Base-by-base conservation (phyloP, 2,797 vertebrate species). In the Etheostoma nigrum region DNA sequence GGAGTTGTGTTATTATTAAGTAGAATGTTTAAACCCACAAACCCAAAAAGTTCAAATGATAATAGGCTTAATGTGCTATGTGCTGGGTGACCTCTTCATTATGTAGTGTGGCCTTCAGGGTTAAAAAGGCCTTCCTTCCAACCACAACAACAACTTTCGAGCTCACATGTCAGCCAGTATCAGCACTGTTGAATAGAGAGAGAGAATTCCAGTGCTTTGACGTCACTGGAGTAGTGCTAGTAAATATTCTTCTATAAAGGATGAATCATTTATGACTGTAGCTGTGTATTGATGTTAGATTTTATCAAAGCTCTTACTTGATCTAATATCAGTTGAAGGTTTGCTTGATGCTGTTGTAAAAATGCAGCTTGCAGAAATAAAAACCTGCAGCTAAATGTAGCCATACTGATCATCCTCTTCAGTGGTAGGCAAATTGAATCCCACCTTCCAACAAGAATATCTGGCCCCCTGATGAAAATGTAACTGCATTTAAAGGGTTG, bases 81-180 rank as follows among this genome's bases (percentile, higher is more conserved):
- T 23, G 21, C 53, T 40, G 16, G 44, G 36, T 8, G 2, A 45
- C 33, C 40, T 54, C 36, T 16, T 30, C 36, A 44, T 66, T 27
- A n/a, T 42, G 3, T 2, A 71, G 15, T 49, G 6, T 59, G 47
- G 36, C 18, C 27, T 14, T 36, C 7, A 67, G 23, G 58, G 21
- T 67, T 18, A 55, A 48, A 25, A 66, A 19, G 12, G 44, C 21
- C 6, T 2, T 18, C 2, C 18, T 30, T 69, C 5, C 5, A 47
- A 36, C 49, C 10, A 67, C n/a, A 42, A 54, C 21, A n/a, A 25
- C 25, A 14, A 62, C 15, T 19, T 64, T 60, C 18, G 49, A 57
- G 23, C 19, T 42, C 25, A 23, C 12, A 12, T 33, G 62, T 76
- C 62, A 72, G 53, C 59, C 61, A 51, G 55, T 54, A 54, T 49